Percentiles rank a stretch among this genome's conserved stretches.
These are phyloP conservation scores for Tenodera sinensis DNA, from an alignment of 2,888 invertebrate genomes.

Conservation along the genomic window DNA sequence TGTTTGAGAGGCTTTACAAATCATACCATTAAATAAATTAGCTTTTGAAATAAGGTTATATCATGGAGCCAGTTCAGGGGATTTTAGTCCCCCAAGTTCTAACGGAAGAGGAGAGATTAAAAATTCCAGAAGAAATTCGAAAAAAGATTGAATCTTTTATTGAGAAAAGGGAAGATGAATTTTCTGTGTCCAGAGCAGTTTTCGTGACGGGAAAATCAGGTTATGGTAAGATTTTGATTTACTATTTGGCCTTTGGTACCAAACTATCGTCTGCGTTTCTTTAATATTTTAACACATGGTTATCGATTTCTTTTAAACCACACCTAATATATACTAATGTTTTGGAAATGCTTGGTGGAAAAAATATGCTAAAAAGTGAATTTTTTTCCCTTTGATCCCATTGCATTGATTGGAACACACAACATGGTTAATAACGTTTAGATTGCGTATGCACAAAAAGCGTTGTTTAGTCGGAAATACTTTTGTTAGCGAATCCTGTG, in stretches of 20 bases:
- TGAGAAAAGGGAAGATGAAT: constrained; percentile 64
- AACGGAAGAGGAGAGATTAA: constrained; percentile 52
- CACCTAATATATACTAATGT: neutral
- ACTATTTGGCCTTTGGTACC: neutral
- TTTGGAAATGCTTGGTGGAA: neutral
- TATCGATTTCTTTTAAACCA: neutral
- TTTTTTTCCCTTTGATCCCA: too few relatives aligned
- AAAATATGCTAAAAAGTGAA: too few relatives aligned
- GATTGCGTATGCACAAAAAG: too few relatives aligned
- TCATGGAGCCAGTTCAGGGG: neutral
- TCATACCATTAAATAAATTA: too few relatives aligned
- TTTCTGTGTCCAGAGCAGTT: constrained; percentile 68
- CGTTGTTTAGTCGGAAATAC: too few relatives aligned
- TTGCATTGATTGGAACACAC: too few relatives aligned
- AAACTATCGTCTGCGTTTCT: too few relatives aligned
- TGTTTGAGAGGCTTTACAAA: too few relatives aligned
- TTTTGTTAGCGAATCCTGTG: too few relatives aligned
- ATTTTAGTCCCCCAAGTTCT: constrained; percentile 37
- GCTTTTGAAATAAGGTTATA: too few relatives aligned
- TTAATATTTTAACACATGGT: neutral
- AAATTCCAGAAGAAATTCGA: constrained; percentile 52
- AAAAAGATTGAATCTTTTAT: constrained; percentile 61
- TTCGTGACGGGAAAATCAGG: constrained; percentile 63
- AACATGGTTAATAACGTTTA: too few relatives aligned
- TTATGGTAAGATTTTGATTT: constrained; percentile 51